Conservation (phyloP, 2,888 invertebrate species). For the Trimorus sp. region DNA sequence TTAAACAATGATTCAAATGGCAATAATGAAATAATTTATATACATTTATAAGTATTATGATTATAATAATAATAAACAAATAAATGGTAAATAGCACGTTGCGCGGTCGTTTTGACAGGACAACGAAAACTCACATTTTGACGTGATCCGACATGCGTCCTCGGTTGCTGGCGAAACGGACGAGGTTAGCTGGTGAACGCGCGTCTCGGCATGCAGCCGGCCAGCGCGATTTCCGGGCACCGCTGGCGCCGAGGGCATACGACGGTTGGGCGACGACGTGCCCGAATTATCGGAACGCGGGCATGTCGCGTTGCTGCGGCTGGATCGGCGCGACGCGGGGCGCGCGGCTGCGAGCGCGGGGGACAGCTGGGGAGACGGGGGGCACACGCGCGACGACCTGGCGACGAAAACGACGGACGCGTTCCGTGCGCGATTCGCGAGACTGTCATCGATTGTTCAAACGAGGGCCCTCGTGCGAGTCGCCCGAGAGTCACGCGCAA, state of each 20-base stretch:
- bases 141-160: slow-evolving; percentile 49
- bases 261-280: slow-evolving; percentile 11
- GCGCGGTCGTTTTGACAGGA: neutral
- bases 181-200: slow-evolving; percentile 45
- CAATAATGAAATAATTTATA: too few species aligned
- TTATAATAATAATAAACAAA: too few species aligned
- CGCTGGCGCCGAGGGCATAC: slow-evolving; percentile 13
- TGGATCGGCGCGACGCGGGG: neutral
- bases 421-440: slow-evolving; percentile 36
- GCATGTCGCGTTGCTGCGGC: neutral
- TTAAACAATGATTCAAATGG: too few species aligned
- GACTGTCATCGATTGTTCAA: slow-evolving; percentile 50
- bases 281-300: slow-evolving; percentile 11
- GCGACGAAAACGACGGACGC: neutral
- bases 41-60: too few species aligned
- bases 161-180: slow-evolving; percentile 36
- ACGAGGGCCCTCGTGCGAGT: slow-evolving; percentile 40
- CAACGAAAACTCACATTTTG: slow-evolving; percentile 42
- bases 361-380: neutral
- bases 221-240: slow-evolving; percentile 11
- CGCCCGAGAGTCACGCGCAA: neutral
- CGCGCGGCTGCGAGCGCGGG: neutral
- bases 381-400: neutral
- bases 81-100: too few species aligned
- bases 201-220: slow-evolving; percentile 46